phyloP scores from a whole-genome alignment of 1,140 invertebrate genomes.

The Tyrophagus putrescentiae region DNA sequence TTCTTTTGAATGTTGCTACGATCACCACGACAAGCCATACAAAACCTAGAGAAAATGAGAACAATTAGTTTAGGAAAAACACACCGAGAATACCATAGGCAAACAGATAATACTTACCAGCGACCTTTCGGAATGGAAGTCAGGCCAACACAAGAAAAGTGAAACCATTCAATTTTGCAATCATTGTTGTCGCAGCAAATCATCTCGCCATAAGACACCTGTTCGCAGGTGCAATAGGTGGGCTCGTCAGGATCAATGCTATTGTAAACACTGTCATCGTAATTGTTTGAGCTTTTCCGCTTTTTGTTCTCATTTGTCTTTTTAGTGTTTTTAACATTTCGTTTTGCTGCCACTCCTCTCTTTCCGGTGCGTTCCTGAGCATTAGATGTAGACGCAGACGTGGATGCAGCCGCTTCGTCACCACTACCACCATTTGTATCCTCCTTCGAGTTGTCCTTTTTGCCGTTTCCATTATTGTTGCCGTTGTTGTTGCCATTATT shows the following conservation, averaged over 20 bases:
- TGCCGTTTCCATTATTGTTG: slow-evolving; percentile 7
- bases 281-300: not conserved
- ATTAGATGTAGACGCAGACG: not conserved
- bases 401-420: not conserved
- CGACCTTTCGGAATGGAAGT: slow-evolving; percentile 44
- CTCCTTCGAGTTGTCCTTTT: not conserved
- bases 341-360: not conserved
- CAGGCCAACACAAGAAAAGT: slow-evolving; percentile 44
- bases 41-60: no score
- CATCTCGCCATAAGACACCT: slow-evolving; percentile 43
- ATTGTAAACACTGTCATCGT: not conserved
- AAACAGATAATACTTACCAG: no score
- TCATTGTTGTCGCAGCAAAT: slow-evolving; percentile 43
- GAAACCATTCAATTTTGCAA: slow-evolving; percentile 48
- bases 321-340: not conserved
- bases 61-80: no score
- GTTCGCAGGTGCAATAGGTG: slow-evolving; percentile 83
- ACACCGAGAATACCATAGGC: no score
- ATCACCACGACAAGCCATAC: slow-evolving; percentile 35
- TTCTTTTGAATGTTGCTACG: slow-evolving; percentile 11
- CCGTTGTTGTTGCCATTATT: not conserved
- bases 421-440: slow-evolving; percentile 6
- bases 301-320: slow-evolving; percentile 11
- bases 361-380: not conserved
- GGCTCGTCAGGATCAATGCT: slow-evolving; percentile 84